Conservation (phyloP, 2,888 invertebrate species). For the Agriopis leucophaearia region DNA sequence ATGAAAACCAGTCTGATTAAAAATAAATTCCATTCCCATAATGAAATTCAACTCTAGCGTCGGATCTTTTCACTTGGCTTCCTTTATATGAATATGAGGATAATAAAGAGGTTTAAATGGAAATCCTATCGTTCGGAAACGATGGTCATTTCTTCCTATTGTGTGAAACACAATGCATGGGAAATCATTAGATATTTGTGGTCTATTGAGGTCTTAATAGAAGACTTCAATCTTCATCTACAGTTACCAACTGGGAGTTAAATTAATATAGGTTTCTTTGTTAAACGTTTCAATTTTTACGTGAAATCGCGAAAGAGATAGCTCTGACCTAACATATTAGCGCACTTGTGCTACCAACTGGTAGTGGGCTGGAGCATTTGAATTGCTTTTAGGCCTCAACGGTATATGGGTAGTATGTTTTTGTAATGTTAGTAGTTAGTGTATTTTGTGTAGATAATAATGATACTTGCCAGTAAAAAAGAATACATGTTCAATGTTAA, state of each 20-base stretch:
- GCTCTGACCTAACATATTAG: too few species aligned
- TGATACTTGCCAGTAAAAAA: too few species aligned
- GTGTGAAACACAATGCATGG: constrained; percentile 25
- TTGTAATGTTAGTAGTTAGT: too few species aligned
- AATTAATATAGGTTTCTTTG: not conserved
- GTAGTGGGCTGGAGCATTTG: too few species aligned
- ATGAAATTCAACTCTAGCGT: constrained; percentile 29
- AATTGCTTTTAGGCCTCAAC: too few species aligned
- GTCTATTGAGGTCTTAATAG: constrained; percentile 13
- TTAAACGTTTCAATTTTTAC: not conserved
- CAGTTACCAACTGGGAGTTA: constrained; percentile 1
- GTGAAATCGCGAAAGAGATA: not conserved
- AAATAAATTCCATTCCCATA: constrained; percentile 14
- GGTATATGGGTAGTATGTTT: too few species aligned
- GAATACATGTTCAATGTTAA: too few species aligned
- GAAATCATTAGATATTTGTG: constrained; percentile 27
- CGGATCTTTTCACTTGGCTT: constrained; percentile 28
- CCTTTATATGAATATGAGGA: constrained; percentile 20
- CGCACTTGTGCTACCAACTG: too few species aligned
- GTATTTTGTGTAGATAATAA: too few species aligned
- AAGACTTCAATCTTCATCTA: constrained; percentile 7
- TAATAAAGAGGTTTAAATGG: constrained; percentile 27
- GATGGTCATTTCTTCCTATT: constrained; percentile 26
- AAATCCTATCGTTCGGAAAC: constrained; percentile 27
- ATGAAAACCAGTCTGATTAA: not conserved